Evolutionary conservation across 2,888 invertebrate genomes (phyloP).

Genomic region (Pterostichus niger): DNA sequence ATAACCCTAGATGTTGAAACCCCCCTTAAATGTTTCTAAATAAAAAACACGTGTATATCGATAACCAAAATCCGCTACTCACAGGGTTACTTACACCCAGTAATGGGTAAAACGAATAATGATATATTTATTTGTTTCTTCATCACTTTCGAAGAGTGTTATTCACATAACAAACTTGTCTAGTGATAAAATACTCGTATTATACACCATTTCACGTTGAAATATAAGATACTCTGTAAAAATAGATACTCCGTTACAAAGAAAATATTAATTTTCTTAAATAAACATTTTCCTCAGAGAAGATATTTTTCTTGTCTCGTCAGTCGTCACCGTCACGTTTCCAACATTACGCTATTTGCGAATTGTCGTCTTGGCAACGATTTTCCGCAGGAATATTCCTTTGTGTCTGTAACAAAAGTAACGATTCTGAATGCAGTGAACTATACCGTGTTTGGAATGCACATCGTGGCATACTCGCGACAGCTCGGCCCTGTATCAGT

Average conservation of each 20-base stretch:
- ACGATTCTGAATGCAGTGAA: conserved; percentile 30
- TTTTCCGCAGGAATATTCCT: conserved; percentile 23
- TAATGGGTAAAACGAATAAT: too few relatives aligned
- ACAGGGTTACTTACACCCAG: too few relatives aligned
- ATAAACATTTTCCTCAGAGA: conserved; percentile 24
- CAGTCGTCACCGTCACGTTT: not conserved
- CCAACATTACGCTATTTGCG: conserved; percentile 12
- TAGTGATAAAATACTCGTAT: too few relatives aligned
- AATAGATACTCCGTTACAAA: conserved; percentile 30
- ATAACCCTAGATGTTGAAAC: too few relatives aligned
- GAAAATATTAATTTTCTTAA: conserved; percentile 50
- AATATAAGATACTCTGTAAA: not conserved
- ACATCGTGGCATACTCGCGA: not conserved
- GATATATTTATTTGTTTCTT: too few relatives aligned
- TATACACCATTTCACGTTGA: too few relatives aligned
- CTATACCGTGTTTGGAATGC: conserved; percentile 35
- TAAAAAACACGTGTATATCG: too few relatives aligned
- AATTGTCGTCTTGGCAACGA: conserved; percentile 31
- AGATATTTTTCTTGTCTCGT: conserved; percentile 28
- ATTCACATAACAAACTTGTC: too few relatives aligned
- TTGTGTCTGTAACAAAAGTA: conserved; percentile 32
- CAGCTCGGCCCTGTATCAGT: not conserved
- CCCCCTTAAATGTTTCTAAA: too few relatives aligned
- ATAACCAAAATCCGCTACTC: too few relatives aligned
- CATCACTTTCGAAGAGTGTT: too few relatives aligned